These are phyloP conservation scores for Danaus chrysippus DNA, from an alignment of 2,888 invertebrate species.

Conservation along the genomic window DNA sequence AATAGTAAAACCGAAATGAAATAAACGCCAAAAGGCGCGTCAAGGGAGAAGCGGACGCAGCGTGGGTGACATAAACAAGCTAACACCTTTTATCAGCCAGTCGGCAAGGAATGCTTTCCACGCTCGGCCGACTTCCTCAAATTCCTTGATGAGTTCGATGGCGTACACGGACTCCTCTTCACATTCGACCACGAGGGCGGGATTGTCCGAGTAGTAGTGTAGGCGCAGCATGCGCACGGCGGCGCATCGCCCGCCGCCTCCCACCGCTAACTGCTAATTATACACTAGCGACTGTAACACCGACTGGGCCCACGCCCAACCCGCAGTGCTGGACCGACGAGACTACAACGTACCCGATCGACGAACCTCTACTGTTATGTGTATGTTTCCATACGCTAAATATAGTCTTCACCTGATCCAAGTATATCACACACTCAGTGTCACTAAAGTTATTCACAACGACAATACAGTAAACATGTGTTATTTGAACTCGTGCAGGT, in stretches of 20 bases:
- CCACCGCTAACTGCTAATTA: constrained; percentile 76
- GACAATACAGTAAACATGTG: constrained; percentile 10
- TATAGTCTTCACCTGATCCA: constrained; percentile 40
- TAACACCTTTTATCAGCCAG: constrained; percentile 78
- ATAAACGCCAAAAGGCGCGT: constrained; percentile 1
- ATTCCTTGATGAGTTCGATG: constrained; percentile 92
- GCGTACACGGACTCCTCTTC: constrained; percentile 84
- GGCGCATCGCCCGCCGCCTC: constrained; percentile 70
- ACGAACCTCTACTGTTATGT: constrained; percentile 32
- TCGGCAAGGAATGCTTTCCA: constrained; percentile 88
- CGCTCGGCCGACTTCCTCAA: constrained; percentile 87
- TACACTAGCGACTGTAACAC: constrained; percentile 47
- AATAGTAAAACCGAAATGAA: constrained; percentile 6
- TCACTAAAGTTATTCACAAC: constrained; percentile 29
- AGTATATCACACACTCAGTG: constrained; percentile 38
- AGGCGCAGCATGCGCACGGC: constrained; percentile 87
- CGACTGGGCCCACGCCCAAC: constrained; percentile 38
- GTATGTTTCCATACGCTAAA: constrained; percentile 36
- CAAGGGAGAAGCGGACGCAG: constrained; percentile 17
- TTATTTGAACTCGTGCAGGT: neutral
- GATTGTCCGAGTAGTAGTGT: constrained; percentile 90
- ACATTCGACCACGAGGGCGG: constrained; percentile 82
- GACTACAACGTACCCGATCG: constrained; percentile 39
- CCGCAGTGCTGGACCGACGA: constrained; percentile 38
- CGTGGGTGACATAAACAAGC: constrained; percentile 42